Evolutionary conservation across 2,113 vertebrate genomes (phyloP).

Genomic region (Puma concolor): DNA sequence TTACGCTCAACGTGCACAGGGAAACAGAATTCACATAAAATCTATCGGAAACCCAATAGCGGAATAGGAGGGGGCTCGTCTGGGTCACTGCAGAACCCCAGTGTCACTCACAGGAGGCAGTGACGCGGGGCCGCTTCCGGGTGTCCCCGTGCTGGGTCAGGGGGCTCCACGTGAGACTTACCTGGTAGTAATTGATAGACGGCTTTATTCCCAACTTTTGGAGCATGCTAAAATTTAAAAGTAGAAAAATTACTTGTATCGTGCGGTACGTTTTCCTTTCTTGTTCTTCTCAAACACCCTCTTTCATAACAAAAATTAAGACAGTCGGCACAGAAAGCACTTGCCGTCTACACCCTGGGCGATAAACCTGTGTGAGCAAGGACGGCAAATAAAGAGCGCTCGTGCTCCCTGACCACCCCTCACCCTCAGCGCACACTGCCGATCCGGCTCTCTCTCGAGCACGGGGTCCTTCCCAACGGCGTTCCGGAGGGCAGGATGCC

Average conservation of each 20-base stretch:
- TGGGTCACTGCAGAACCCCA: neutral
- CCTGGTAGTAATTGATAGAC: conserved; percentile 84
- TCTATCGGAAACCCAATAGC: rapidly evolving
- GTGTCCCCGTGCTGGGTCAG: rapidly evolving
- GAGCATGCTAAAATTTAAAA: conserved; percentile 82
- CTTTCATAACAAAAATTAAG: too few species aligned
- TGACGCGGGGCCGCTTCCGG: rapidly evolving
- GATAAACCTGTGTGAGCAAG: rapidly evolving
- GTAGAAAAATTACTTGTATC: neutral
- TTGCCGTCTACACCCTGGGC: neutral
- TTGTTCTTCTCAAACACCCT: neutral
- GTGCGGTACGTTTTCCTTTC: neutral
- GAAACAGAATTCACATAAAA: neutral
- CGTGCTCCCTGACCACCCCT: rapidly evolving
- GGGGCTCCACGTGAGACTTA: conserved; percentile 61
- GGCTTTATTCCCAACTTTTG: conserved; percentile 86
- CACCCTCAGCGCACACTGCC: rapidly evolving
- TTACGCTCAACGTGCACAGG: rapidly evolving
- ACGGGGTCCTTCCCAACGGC: rapidly evolving
- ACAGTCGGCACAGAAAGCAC: neutral
- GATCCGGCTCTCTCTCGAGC: neutral
- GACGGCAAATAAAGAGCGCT: rapidly evolving
- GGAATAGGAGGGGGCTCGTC: rapidly evolving
- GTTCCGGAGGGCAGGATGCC: rapidly evolving
- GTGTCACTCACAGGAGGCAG: rapidly evolving